Base-by-base conservation (phyloP, 2,113 vertebrate species). In the Oryzias javanicus region DNA sequence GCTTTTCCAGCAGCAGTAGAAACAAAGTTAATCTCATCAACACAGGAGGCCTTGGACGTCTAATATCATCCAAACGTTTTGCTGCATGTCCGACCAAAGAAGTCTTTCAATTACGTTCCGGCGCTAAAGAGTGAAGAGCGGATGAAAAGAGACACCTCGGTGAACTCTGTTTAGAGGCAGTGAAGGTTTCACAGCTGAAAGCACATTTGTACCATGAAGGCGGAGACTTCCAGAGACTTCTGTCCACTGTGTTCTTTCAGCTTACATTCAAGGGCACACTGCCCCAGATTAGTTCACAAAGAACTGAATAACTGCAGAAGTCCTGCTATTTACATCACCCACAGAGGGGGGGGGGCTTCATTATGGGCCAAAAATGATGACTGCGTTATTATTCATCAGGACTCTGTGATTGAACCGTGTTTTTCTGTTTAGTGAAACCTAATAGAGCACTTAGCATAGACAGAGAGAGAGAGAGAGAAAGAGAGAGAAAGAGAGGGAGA, bases 21-120 rank as follows among this genome's bases (percentile, higher is more conserved):
- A 4, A 66, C 15, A 74, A 72, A 64, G 42, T 64, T 42, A 20
- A 13, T 1, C 5, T 18, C 1, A 48, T 0, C 35, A n/a, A 16
- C 24, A 20, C 72, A 70, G 62, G 47, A 77, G 80, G 35, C 55
- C 67, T 20, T 55, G 42, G 19, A 46, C 35, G 7, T 53, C 12
- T 18, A 42, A 52, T 18, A 42, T 64, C 24, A 53, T 51, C 24
- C 20, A 27, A 19, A 15, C 40, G 60, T 69, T 51, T 10, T n/a
- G 20, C 45, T 48, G 19, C 40, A 24, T 4, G 15, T 44, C 6
- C 19, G 44, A 60, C 66, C 64, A 77, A 64, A 67, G 16, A 69
- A 70, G 20, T 29, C 20, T 66, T 42, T 41, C 5, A 65, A 4
- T 71, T 65, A 13, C 0, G 51, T 59, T 72, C 42, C 24, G 18